Base-by-base conservation (phyloP, 1,140 invertebrate genomes). In the Drosophila bipectinata region DNA sequence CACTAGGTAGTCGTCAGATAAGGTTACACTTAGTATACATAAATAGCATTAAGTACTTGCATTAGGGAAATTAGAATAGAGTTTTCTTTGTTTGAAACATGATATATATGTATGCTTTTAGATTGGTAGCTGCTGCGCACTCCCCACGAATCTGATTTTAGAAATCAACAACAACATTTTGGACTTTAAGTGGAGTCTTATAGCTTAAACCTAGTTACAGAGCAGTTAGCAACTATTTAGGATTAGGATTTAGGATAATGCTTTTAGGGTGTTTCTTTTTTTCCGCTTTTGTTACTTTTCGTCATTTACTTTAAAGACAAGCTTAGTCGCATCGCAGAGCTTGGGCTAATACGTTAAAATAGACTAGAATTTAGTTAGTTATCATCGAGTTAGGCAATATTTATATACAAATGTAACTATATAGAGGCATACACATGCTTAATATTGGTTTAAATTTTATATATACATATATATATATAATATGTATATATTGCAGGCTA, bases 381-480 rank as follows among this genome's bases (percentile, higher is more conserved):
- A 58, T 30, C 55, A 39, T 41, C 45, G 32, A 62, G 47, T 59
- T 77, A 32, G 26, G 72, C 32, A 58, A 77, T 67, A 84, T 54
- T 55, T 87, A 87, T 82, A 75, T 87, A 85, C 74, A 85, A 87
- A 76, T 82, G 83, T 85, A 71, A 71, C 78, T 85, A 85, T 79
- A 39, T 76, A 71, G 56, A 37, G 34, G 53, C 56, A 47, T 80
- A 68, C 51, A 76, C 73, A 61, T 71, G 66, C 56, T 37, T 80
- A 48, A 60, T 78, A 64, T 72, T 73, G 45, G 45, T 62, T 84
- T 77, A 78, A 67, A 66, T 75, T 53, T 37, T 58, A 45, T 75
- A 24, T 74, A 53, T 71, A 45, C 75, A 24, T 74, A 53, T 71
- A 73, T 59, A 21, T 21, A 21, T 21, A 64, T 68, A 60, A 52